These are phyloP conservation scores for Eudasyphora cyanicolor DNA, from an alignment of 2,888 invertebrate genomes.

Conservation along the genomic window DNA sequence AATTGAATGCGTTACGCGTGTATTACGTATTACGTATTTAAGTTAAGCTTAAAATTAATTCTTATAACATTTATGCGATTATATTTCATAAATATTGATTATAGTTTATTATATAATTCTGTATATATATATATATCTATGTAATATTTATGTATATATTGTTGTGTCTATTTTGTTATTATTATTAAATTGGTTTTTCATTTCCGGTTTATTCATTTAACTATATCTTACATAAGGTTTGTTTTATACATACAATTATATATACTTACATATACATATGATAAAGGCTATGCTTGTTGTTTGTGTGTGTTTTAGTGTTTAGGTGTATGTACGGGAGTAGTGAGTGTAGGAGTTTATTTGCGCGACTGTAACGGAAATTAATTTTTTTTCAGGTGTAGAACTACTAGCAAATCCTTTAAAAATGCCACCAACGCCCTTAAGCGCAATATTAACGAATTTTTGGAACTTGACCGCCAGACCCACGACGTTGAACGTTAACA, in stretches of 20 bases:
- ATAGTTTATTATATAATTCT: conserved; percentile 9
- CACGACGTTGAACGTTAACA: too few relatives aligned
- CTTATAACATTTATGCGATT: conserved; percentile 31
- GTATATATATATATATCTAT: conserved; percentile 27
- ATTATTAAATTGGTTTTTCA: not conserved
- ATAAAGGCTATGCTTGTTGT: conserved; percentile 14
- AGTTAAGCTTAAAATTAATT: conserved; percentile 43
- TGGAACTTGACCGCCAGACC: too few relatives aligned
- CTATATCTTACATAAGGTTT: conserved; percentile 49
- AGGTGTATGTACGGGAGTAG: not conserved
- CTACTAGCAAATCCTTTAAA: too few relatives aligned
- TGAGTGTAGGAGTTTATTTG: not conserved
- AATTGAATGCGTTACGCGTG: not conserved
- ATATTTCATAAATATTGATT: conserved; percentile 31
- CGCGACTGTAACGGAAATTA: too few relatives aligned
- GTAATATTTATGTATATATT: conserved; percentile 18
- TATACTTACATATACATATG: conserved; percentile 13
- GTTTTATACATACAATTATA: conserved; percentile 15
- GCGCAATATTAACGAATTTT: too few relatives aligned
- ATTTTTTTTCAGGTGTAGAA: too few relatives aligned
- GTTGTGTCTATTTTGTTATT: not conserved
- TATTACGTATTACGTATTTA: conserved; percentile 23
- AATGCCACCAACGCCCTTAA: too few relatives aligned
- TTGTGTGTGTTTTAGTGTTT: not conserved
- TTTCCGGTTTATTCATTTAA: conserved; percentile 28